phyloP scores from a whole-genome alignment of 2,113 vertebrate genomes.

The Loxodonta africana region DNA sequence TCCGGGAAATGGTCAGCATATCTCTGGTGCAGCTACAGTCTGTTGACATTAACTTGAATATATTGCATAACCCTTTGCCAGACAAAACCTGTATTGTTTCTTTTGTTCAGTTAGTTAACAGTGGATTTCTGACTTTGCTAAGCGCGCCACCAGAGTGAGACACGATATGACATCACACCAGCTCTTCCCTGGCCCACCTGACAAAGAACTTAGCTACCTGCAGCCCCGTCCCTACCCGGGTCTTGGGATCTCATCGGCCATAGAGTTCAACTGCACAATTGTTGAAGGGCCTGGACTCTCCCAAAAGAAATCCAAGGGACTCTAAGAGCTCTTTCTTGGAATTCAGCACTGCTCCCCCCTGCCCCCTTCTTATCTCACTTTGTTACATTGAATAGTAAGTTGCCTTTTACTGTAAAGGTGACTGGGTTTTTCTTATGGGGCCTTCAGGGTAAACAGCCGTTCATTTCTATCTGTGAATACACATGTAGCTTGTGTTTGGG shows the following conservation, averaged over 20 bases:
- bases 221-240: neutral
- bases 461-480: slow-evolving; percentile 80
- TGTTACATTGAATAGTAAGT: slow-evolving; percentile 61
- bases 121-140: slow-evolving; percentile 21
- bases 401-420: slow-evolving; percentile 87
- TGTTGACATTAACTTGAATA: slow-evolving; percentile 19
- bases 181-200: neutral
- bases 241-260: neutral
- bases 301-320: neutral
- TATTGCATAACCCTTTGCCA: slow-evolving; percentile 17
- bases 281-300: neutral
- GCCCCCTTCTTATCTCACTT: neutral
- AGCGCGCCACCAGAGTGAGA: neutral
- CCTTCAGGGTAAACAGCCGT: slow-evolving; percentile 81
- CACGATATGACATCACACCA: neutral
- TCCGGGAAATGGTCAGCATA: slow-evolving; percentile 71
- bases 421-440: slow-evolving; percentile 79
- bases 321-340: slow-evolving; percentile 30
- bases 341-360: neutral
- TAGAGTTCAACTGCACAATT: neutral
- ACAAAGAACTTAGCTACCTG: neutral
- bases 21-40: neutral
- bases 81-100: slow-evolving; percentile 52
- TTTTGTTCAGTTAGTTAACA: slow-evolving; percentile 63
- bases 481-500: slow-evolving; percentile 70